phyloP scores from a whole-genome alignment of 2,888 invertebrate genomes.

The Chelonus formosanus region DNA sequence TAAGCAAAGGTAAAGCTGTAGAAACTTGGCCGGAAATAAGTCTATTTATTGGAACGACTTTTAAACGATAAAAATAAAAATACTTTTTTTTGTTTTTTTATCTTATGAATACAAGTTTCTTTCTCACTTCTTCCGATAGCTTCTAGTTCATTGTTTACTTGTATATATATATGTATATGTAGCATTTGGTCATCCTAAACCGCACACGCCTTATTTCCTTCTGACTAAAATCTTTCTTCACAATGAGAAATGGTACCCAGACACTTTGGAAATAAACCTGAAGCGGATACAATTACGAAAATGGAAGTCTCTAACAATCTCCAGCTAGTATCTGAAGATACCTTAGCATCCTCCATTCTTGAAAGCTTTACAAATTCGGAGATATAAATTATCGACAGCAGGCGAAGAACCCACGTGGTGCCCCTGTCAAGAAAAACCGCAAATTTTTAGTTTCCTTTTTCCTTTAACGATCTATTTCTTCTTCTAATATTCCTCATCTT shows the following conservation, averaged over 20 bases:
- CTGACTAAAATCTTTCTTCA: neutral
- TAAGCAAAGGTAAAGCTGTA: too few relatives aligned
- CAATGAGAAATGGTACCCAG: neutral
- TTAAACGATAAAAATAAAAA: too few relatives aligned
- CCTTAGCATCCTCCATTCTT: neutral
- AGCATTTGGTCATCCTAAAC: too few relatives aligned
- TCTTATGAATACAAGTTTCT: too few relatives aligned
- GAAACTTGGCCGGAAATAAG: too few relatives aligned
- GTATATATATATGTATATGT: too few relatives aligned
- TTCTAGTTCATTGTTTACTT: too few relatives aligned
- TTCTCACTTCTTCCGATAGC: too few relatives aligned
- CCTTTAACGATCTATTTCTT: neutral
- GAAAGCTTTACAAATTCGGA: slow-evolving; percentile 48
- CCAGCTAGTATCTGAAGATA: slow-evolving; percentile 3
- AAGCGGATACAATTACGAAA: slow-evolving; percentile 10
- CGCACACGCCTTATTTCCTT: too few relatives aligned
- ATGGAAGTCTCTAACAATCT: neutral
- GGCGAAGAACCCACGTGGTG: slow-evolving; percentile 8
- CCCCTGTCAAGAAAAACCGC: slow-evolving; percentile 36
- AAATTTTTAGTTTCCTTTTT: slow-evolving; percentile 31
- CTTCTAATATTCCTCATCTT: slow-evolving; percentile 2
- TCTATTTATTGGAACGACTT: too few relatives aligned
- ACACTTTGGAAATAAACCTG: neutral
- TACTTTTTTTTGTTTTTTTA: too few relatives aligned
- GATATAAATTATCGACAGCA: slow-evolving; percentile 54